Conservation (phyloP, 2,888 invertebrate genomes). For the Drosophila borealis region DNA sequence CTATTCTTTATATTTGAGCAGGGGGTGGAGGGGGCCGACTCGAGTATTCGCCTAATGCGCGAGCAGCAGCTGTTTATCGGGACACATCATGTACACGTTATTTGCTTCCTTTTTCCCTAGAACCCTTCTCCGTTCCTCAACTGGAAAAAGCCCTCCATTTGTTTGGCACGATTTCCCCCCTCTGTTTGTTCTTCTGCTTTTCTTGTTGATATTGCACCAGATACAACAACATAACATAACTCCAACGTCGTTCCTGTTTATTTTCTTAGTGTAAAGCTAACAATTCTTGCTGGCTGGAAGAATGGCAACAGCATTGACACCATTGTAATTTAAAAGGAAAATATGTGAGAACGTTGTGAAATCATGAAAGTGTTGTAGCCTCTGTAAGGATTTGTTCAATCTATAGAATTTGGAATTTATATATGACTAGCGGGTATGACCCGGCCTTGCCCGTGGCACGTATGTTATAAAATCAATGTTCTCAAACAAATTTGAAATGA, state of each 20-base stretch:
- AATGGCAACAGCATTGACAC: constrained; percentile 43
- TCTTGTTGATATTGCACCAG: constrained; percentile 47
- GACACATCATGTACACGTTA: constrained; percentile 43
- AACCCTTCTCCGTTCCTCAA: background rate
- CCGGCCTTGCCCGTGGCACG: too few species aligned
- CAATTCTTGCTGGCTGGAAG: constrained; percentile 28
- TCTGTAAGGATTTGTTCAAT: too few species aligned
- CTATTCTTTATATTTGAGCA: constrained; percentile 22
- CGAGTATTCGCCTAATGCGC: constrained; percentile 33
- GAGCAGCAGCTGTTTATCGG: constrained; percentile 53
- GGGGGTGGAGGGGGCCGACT: background rate
- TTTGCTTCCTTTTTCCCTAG: constrained; percentile 9
- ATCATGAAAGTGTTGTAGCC: too few species aligned
- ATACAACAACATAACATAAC: constrained; percentile 25
- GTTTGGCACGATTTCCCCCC: background rate
- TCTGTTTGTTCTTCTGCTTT: constrained; percentile 31
- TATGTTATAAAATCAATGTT: too few species aligned
- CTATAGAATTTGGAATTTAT: background rate
- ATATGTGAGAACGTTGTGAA: too few species aligned
- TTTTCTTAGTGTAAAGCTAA: constrained; percentile 26
- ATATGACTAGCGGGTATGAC: too few species aligned
- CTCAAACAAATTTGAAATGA: too few species aligned
- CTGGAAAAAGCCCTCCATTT: constrained; percentile 6
- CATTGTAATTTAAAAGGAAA: constrained; percentile 22
- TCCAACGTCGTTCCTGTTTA: constrained; percentile 6